A percentile compares a stretch with the other conserved stretches of the same genome.
Evolutionary conservation across 2,797 vertebrate genomes (phyloP).

Genomic region (Tragelaphus eurycerus): DNA sequence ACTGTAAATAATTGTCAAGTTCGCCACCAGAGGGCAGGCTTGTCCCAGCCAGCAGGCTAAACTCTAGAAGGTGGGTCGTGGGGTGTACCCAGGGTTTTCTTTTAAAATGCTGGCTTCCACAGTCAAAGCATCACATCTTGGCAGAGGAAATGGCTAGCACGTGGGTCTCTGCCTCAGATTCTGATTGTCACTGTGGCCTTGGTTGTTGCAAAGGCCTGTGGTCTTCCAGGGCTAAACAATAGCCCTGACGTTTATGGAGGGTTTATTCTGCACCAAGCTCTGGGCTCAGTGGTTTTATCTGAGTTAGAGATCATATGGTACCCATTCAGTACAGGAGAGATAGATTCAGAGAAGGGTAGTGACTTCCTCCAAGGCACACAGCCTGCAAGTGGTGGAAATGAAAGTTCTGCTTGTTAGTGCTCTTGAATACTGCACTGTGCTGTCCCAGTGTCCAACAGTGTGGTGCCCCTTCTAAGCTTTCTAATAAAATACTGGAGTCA

Average conservation of each 20-base stretch:
- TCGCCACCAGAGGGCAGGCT: background rate
- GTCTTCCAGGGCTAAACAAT: background rate
- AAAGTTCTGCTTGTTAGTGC: background rate
- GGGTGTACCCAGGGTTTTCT: fast-evolving
- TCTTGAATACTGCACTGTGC: fast-evolving
- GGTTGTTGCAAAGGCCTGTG: background rate
- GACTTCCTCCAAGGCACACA: background rate
- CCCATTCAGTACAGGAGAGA: background rate
- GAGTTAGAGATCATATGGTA: background rate
- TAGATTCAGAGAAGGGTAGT: background rate
- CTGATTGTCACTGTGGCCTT: background rate
- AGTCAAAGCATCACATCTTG: background rate
- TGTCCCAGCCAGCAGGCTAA: background rate
- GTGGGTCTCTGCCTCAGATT: background rate
- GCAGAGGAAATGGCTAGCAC: background rate
- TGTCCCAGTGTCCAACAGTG: fast-evolving
- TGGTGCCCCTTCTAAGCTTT: too few species aligned
- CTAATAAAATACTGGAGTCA: background rate
- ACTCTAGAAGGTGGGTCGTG: background rate
- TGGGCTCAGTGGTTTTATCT: background rate
- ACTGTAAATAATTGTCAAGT: background rate
- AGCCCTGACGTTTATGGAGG: background rate
- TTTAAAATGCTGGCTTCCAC: background rate
- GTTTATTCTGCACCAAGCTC: background rate
- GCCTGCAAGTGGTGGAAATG: background rate